These are phyloP conservation scores for Schizopygopsis pylzovi DNA, from an alignment of 2,797 vertebrate species.

Conservation along the genomic window DNA sequence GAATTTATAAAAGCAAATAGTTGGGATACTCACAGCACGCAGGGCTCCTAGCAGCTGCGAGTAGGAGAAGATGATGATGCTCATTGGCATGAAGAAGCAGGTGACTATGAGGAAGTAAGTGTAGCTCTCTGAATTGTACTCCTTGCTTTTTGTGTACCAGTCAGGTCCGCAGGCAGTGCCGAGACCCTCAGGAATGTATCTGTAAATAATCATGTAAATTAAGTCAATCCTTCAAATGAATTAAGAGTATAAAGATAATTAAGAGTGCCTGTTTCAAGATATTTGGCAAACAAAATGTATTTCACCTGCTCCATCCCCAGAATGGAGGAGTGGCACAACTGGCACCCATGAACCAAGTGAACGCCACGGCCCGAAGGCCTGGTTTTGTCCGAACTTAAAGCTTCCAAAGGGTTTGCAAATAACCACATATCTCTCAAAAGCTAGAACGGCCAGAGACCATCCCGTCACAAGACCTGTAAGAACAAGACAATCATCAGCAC, in stretches of 20 bases:
- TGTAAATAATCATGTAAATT: conserved; percentile 50
- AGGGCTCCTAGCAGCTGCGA: conserved; percentile 76
- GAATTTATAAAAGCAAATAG: not conserved
- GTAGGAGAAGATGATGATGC: conserved; percentile 80
- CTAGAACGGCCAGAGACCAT: conserved; percentile 85
- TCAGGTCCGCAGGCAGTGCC: conserved; percentile 86
- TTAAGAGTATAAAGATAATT: not conserved
- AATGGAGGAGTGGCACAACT: conserved; percentile 75
- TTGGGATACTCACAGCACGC: conserved; percentile 73
- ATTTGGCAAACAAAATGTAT: not conserved
- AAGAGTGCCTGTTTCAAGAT: not conserved
- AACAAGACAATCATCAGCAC: not conserved
- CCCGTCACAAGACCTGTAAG: conserved; percentile 80
- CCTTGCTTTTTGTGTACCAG: conserved; percentile 84
- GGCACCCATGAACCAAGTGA: conserved; percentile 76
- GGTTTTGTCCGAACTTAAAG: conserved; percentile 78
- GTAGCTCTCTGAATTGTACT: conserved; percentile 78
- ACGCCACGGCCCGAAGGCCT: conserved; percentile 73
- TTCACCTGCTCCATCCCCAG: conserved; percentile 82
- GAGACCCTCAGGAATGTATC: conserved; percentile 82
- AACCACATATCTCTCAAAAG: conserved; percentile 83
- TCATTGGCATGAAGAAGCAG: conserved; percentile 79
- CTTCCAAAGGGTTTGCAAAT: conserved; percentile 86
- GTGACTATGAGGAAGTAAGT: conserved; percentile 83
- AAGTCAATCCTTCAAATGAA: not conserved